A percentile compares a stretch with the other conserved stretches of the same genome.
Evolutionary conservation across 2,888 invertebrate species (phyloP).

Genomic region (Drosophila setosimentum): DNA sequence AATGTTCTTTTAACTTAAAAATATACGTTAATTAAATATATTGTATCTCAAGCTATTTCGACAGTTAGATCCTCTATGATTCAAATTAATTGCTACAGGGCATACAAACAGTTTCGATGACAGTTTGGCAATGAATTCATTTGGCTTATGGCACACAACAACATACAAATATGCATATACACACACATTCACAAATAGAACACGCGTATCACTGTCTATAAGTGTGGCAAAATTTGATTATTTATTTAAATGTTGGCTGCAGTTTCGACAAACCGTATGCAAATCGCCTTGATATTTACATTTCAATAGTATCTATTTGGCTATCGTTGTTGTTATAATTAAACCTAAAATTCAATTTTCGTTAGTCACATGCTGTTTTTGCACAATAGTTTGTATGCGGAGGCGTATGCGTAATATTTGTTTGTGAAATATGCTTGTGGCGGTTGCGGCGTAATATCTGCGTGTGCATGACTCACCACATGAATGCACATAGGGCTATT

Average conservation of each 20-base stretch:
- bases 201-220: slow-evolving; percentile 5
- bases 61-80: neutral
- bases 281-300: slow-evolving; percentile 20
- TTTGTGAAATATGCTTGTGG: slow-evolving; percentile 28
- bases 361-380: slow-evolving; percentile 3
- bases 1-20: neutral
- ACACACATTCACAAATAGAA: neutral
- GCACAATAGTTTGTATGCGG: neutral
- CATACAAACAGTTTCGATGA: slow-evolving; percentile 20
- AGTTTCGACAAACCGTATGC: slow-evolving; percentile 31
- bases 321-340: slow-evolving; percentile 17
- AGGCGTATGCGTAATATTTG: slow-evolving; percentile 40
- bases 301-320: slow-evolving; percentile 31
- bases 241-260: slow-evolving; percentile 32
- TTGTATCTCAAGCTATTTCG: neutral
- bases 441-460: neutral
- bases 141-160: slow-evolving; percentile 28
- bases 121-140: slow-evolving; percentile 69
- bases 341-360: slow-evolving; percentile 39
- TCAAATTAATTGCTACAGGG: slow-evolving; percentile 4
- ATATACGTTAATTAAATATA: neutral
- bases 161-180: neutral
- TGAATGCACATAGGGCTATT: neutral
- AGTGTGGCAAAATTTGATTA: slow-evolving; percentile 56
- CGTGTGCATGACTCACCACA: neutral